A percentile compares a stretch with the other conserved stretches of the same genome.
Evolutionary conservation across 2,888 invertebrate species (phyloP).

Genomic region (Temnothorax rugatulus): DNA sequence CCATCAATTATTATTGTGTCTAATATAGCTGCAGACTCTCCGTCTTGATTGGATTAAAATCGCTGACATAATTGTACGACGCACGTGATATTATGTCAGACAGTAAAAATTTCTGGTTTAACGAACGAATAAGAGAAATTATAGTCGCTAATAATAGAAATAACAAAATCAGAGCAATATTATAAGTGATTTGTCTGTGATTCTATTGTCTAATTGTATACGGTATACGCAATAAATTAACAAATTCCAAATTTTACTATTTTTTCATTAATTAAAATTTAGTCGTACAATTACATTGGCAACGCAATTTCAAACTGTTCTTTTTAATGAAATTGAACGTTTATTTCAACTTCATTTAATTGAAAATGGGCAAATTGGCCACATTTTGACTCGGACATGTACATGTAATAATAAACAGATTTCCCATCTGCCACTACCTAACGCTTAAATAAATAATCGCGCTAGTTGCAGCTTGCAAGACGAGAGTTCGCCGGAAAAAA

Average conservation of each 20-base stretch:
- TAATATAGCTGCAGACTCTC: constrained; percentile 1
- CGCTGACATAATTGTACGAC: background rate
- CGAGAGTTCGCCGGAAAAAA: background rate
- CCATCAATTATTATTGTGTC: background rate
- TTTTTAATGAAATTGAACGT: background rate
- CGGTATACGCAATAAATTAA: background rate
- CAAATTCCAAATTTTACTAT: background rate
- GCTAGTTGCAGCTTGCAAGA: constrained; percentile 5
- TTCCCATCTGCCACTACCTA: background rate
- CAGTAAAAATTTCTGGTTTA: background rate
- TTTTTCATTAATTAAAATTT: background rate
- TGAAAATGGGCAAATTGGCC: background rate
- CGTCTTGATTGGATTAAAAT: constrained; percentile 22
- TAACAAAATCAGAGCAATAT: background rate
- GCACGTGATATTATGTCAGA: background rate
- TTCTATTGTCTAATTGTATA: background rate
- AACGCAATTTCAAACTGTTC: background rate
- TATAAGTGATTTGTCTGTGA: background rate
- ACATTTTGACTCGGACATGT: background rate
- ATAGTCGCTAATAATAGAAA: background rate
- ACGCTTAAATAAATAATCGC: constrained; percentile 17
- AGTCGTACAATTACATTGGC: background rate
- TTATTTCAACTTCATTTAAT: background rate
- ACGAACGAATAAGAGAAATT: background rate
- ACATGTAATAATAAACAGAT: background rate